Evolutionary conservation across 2,113 vertebrate species (phyloP).

Genomic region (Microcebus ravelobensis): DNA sequence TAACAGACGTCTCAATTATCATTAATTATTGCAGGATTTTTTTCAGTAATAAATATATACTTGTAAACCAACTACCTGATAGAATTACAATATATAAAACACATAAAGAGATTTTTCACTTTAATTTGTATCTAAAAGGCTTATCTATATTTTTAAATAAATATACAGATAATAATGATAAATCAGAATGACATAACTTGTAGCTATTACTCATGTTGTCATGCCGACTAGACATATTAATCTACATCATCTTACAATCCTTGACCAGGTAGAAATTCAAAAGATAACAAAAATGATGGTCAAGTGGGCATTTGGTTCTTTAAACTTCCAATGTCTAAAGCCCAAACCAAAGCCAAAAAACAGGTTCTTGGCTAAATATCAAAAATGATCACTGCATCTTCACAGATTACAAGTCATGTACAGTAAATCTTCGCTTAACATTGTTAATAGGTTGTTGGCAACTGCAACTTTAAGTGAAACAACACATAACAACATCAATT

Average conservation of each 20-base stretch:
- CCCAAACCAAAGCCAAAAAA: not conserved
- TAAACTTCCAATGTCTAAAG: not conserved
- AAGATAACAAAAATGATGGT: not conserved
- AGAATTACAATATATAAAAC: constrained; percentile 20
- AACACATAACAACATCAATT: not conserved
- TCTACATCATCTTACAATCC: constrained; percentile 12
- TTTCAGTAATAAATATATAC: not conserved
- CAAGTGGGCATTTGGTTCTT: constrained; percentile 42
- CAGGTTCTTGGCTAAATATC: constrained; percentile 10
- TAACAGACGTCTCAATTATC: not conserved
- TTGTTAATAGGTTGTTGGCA: not conserved
- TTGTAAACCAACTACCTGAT: not conserved
- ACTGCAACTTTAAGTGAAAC: not conserved
- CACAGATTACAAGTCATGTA: not conserved
- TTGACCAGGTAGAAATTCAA: constrained; percentile 1
- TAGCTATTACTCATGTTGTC: constrained; percentile 45
- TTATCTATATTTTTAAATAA: constrained; percentile 48
- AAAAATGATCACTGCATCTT: not conserved
- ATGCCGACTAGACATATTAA: constrained; percentile 20
- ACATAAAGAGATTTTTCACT: constrained; percentile 34
- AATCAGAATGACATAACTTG: constrained; percentile 41
- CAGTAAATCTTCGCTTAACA: not conserved
- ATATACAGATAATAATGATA: constrained; percentile 3
- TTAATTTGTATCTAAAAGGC: constrained; percentile 12
- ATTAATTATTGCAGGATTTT: constrained; percentile 14